Evolutionary conservation across 2,888 invertebrate genomes (phyloP).

Genomic region (Spilosoma lubricipeda): DNA sequence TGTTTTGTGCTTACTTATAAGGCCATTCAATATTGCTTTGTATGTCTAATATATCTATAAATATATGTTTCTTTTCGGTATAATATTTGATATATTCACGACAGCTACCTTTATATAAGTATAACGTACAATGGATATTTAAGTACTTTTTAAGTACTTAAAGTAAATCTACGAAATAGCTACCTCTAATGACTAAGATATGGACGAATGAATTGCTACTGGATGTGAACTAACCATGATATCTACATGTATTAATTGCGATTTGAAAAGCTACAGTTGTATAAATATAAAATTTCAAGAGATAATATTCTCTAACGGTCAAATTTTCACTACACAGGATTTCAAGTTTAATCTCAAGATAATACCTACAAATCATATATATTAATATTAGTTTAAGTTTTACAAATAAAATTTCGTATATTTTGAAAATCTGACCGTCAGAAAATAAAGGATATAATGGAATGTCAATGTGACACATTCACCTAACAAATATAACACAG

Average conservation of each 20-base stretch:
- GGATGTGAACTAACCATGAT: constrained; percentile 69
- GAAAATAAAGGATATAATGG: constrained; percentile 43
- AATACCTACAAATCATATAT: no score
- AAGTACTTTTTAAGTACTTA: constrained; percentile 81
- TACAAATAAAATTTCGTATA: not conserved
- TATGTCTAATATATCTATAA: constrained; percentile 46
- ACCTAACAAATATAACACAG: constrained; percentile 66
- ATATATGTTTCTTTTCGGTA: constrained; percentile 39
- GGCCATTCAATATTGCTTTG: constrained; percentile 77
- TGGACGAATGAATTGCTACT: constrained; percentile 82
- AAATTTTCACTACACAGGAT: not conserved
- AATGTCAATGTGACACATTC: constrained; percentile 62
- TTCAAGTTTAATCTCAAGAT: not conserved
- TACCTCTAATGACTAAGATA: constrained; percentile 82
- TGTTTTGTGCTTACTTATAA: constrained; percentile 66
- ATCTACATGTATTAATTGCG: constrained; percentile 58
- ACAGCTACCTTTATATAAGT: constrained; percentile 36
- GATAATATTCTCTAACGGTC: constrained; percentile 32
- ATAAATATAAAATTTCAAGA: constrained; percentile 52
- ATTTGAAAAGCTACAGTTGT: constrained; percentile 59
- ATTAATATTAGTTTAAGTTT: no score
- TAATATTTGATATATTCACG: constrained; percentile 47
- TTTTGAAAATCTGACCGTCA: constrained; percentile 7
- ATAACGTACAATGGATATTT: constrained; percentile 48
- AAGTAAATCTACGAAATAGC: constrained; percentile 60